Percentiles rank a stretch among this genome's conserved stretches.
Conservation (phyloP, 2,888 invertebrate genomes). For the Agrotis ipsilon region DNA sequence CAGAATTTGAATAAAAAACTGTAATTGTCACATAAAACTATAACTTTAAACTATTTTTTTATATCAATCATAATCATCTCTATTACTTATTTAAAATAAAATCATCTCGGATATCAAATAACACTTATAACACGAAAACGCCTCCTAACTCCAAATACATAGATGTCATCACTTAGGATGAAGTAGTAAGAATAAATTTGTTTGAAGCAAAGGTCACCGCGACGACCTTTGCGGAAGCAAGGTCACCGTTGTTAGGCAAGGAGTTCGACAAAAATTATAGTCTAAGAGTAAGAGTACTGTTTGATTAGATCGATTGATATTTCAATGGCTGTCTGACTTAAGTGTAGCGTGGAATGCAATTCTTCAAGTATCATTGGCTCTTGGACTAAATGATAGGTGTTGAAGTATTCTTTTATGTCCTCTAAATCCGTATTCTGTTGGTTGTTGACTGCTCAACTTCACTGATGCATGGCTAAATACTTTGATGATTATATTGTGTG, state of each 20-base stretch:
- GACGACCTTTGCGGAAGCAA: conserved; percentile 86
- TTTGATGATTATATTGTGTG: not conserved
- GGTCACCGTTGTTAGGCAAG: conserved; percentile 74
- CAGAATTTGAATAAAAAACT: no score
- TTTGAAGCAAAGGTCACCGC: conserved; percentile 76
- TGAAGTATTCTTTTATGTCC: conserved; percentile 11
- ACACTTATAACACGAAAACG: conserved; percentile 65
- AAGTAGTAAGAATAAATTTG: conserved; percentile 71
- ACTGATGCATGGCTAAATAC: conserved; percentile 5
- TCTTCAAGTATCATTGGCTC: conserved; percentile 10
- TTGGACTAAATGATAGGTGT: conserved; percentile 16
- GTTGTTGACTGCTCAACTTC: conserved; percentile 29
- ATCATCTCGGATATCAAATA: conserved; percentile 59
- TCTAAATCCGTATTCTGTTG: not conserved
- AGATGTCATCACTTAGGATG: conserved; percentile 77
- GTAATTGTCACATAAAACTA: no score
- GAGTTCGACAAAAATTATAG: conserved; percentile 50
- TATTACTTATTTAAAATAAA: conserved; percentile 3
- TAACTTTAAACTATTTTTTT: no score
- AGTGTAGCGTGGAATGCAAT: conserved; percentile 29
- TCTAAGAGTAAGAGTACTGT: conserved; percentile 54
- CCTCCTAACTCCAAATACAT: conserved; percentile 64
- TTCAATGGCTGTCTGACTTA: conserved; percentile 22
- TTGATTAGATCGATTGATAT: conserved; percentile 48
- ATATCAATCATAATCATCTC: not conserved